phyloP scores from a whole-genome alignment of 1,140 invertebrate species.

The Campoletis sonorensis region DNA sequence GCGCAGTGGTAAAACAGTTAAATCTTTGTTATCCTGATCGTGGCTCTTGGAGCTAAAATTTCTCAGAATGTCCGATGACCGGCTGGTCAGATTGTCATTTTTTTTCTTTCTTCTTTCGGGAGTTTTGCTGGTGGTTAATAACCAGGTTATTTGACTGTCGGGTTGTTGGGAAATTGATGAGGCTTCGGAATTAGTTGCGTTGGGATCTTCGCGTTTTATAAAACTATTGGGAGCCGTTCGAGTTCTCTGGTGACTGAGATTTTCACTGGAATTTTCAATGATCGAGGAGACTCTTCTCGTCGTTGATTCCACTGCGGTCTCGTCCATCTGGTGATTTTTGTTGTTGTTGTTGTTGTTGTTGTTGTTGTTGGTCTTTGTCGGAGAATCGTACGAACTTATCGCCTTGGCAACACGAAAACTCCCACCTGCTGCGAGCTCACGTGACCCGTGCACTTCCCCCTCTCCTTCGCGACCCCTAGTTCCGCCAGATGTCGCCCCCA shows the following conservation, averaged over 20 bases:
- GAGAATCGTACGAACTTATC: slow-evolving; percentile 59
- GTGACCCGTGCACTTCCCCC: too few species aligned
- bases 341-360: too few species aligned
- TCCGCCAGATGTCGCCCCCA: too few species aligned
- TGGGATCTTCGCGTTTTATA: background rate
- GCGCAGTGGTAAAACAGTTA: slow-evolving; percentile 67
- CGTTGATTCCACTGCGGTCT: background rate
- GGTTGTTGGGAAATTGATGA: slow-evolving; percentile 54
- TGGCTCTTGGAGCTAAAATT: slow-evolving; percentile 35
- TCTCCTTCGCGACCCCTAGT: too few species aligned
- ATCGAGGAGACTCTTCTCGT: slow-evolving; percentile 42
- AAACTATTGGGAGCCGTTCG: background rate
- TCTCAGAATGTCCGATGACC: slow-evolving; percentile 31
- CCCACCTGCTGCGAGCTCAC: background rate
- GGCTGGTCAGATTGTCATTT: slow-evolving; percentile 35
- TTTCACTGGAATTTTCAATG: slow-evolving; percentile 5
- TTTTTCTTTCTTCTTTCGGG: slow-evolving; percentile 55
- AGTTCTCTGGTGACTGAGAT: slow-evolving; percentile 20
- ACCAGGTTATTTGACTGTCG: slow-evolving; percentile 63
- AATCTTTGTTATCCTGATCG: slow-evolving; percentile 58
- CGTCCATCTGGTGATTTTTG: background rate
- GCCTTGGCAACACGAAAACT: slow-evolving; percentile 66
- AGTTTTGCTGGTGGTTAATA: slow-evolving; percentile 59
- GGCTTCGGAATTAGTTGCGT: background rate
- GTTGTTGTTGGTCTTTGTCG: slow-evolving; percentile 21